Conservation (phyloP, 2,113 vertebrate species). For the Ceyx margarethae region DNA sequence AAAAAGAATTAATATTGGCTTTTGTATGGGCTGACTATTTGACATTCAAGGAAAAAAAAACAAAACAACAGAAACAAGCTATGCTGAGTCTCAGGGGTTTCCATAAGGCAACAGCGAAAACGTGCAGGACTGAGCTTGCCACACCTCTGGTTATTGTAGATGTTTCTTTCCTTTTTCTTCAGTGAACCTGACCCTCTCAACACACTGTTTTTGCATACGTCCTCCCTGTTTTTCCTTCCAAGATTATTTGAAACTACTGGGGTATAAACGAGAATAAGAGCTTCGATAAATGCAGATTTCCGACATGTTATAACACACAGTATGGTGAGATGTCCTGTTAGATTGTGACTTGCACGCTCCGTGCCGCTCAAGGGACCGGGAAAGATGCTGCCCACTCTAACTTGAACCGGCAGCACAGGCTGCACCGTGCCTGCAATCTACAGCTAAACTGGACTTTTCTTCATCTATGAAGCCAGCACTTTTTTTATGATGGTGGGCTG, state of each 20-base stretch:
- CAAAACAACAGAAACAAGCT: not conserved
- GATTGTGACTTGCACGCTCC: not conserved
- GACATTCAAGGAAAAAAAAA: not conserved
- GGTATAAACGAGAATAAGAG: not conserved
- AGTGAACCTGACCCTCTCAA: not conserved
- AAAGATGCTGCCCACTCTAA: not conserved
- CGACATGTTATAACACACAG: not conserved
- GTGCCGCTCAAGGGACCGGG: not conserved
- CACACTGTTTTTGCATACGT: not conserved
- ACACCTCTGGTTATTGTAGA: conserved; percentile 24
- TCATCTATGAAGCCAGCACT: not conserved
- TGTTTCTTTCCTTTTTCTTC: not conserved
- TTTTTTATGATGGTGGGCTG: not conserved
- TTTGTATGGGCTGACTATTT: not conserved
- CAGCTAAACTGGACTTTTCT: not conserved
- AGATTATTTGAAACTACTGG: not conserved
- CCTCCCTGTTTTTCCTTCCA: not conserved
- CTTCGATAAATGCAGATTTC: not conserved
- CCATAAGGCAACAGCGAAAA: not conserved
- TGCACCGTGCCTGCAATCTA: not conserved
- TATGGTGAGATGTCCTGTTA: not conserved
- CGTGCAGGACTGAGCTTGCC: not conserved
- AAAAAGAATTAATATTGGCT: not conserved
- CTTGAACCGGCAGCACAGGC: conserved; percentile 8
- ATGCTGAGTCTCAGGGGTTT: not conserved